Conservation (phyloP, 2,888 invertebrate genomes). For the Chrysolina americana region DNA sequence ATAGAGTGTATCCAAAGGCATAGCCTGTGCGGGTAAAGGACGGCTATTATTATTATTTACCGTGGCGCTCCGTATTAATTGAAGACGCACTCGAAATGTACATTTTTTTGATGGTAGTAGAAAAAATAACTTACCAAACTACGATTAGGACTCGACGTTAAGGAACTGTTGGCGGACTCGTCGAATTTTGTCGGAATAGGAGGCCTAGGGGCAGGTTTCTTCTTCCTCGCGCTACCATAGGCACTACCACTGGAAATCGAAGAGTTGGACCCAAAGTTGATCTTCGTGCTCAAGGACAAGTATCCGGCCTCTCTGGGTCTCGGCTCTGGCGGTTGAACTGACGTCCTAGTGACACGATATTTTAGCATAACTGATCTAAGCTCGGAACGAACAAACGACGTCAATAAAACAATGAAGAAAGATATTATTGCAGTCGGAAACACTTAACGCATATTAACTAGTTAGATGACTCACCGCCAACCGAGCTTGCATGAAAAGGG, state of each 20-base stretch:
- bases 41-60: no score
- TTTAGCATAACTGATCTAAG: slow-evolving; percentile 61
- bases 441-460: slow-evolving; percentile 53
- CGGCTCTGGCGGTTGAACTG: slow-evolving; percentile 60
- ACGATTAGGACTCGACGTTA: slow-evolving; percentile 64
- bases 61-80: no score
- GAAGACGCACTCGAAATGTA: no score
- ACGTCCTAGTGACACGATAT: slow-evolving; percentile 64
- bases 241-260: slow-evolving; percentile 65
- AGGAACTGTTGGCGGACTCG: slow-evolving; percentile 60
- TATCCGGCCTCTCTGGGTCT: slow-evolving; percentile 61
- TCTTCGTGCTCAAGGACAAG: slow-evolving; percentile 50
- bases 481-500: slow-evolving; percentile 39
- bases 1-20: no score
- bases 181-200: slow-evolving; percentile 63
- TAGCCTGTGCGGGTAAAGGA: no score
- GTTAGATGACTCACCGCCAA: slow-evolving; percentile 50
- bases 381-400: not conserved
- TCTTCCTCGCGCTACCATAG: slow-evolving; percentile 72
- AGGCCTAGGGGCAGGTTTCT: slow-evolving; percentile 81
- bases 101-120: not conserved
- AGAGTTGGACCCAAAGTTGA: slow-evolving; percentile 66
- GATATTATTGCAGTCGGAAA: slow-evolving; percentile 37
- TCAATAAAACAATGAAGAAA: slow-evolving; percentile 33
- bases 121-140: slow-evolving; percentile 63